Percentiles rank a stretch among this genome's conserved stretches.
Evolutionary conservation across 2,888 invertebrate genomes (phyloP).

Genomic region (Ptychoptera albimana): DNA sequence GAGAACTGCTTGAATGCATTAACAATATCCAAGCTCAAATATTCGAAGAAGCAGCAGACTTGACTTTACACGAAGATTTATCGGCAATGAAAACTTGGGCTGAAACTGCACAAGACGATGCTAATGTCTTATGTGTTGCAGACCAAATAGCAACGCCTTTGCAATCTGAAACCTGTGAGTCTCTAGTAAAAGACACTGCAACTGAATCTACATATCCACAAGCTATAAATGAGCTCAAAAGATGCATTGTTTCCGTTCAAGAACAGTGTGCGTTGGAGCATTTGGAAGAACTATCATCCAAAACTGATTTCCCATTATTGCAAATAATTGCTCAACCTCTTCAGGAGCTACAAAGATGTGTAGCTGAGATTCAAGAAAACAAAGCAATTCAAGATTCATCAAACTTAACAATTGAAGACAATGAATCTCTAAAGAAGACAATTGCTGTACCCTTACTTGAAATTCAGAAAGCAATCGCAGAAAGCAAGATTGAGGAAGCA

Average conservation of each 20-base stretch:
- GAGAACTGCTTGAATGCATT: slow-evolving; percentile 18
- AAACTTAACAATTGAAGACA: neutral
- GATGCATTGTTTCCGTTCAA: slow-evolving; percentile 15
- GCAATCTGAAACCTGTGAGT: no score
- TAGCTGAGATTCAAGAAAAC: slow-evolving; percentile 21
- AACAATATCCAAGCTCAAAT: slow-evolving; percentile 19
- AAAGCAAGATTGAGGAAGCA: neutral
- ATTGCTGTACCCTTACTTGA: neutral
- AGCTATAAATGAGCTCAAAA: neutral
- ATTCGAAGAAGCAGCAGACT: slow-evolving; percentile 34
- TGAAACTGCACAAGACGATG: slow-evolving; percentile 16
- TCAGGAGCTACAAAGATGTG: slow-evolving; percentile 20
- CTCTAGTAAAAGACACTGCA: no score
- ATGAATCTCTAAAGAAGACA: neutral
- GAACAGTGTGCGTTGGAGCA: slow-evolving; percentile 15
- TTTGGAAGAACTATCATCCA: slow-evolving; percentile 8
- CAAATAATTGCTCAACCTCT: slow-evolving; percentile 20
- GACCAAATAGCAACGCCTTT: neutral
- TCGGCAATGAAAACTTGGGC: slow-evolving; percentile 40
- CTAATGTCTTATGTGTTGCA: slow-evolving; percentile 4
- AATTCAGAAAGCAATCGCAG: neutral
- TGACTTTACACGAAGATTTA: slow-evolving; percentile 40
- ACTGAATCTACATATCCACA: no score
- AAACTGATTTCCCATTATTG: slow-evolving; percentile 10
- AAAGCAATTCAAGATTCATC: neutral